These are phyloP conservation scores for Eurypyga helias DNA, from an alignment of 2,113 vertebrate genomes.

Conservation along the genomic window DNA sequence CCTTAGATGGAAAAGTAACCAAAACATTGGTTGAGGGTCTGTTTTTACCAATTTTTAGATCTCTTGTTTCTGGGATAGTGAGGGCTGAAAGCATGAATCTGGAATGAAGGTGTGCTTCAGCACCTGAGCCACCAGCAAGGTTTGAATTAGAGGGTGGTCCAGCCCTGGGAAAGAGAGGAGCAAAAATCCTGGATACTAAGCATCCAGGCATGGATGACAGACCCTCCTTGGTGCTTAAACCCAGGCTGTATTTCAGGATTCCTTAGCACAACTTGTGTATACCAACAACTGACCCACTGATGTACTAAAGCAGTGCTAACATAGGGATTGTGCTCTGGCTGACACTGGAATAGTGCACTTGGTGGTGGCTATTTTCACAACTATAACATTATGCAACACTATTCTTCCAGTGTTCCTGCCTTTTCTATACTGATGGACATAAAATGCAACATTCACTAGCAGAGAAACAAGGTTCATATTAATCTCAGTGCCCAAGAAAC, in stretches of 20 bases:
- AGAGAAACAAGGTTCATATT: not conserved
- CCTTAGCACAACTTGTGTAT: not conserved
- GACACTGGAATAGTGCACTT: rapidly evolving
- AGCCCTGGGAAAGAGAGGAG: not conserved
- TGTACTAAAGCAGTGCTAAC: not conserved
- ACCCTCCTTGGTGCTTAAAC: not conserved
- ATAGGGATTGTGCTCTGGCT: not conserved
- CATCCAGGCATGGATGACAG: not conserved
- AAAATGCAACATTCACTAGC: not conserved
- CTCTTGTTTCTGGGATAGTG: not conserved
- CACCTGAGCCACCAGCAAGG: not conserved
- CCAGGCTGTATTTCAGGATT: not conserved
- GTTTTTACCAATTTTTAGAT: not conserved
- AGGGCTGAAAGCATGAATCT: not conserved
- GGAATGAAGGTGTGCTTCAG: not conserved
- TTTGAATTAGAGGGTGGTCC: not conserved
- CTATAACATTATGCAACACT: rapidly evolving
- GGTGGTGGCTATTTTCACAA: not conserved
- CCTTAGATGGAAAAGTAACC: not conserved
- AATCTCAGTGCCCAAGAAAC: not conserved
- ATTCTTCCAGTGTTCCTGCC: not conserved
- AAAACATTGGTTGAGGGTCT: not conserved
- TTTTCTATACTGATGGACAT: not conserved
- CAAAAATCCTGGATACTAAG: not conserved
- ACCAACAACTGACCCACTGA: not conserved